Conservation (phyloP, 2,113 vertebrate species). For the Lamprologus speciosus region DNA sequence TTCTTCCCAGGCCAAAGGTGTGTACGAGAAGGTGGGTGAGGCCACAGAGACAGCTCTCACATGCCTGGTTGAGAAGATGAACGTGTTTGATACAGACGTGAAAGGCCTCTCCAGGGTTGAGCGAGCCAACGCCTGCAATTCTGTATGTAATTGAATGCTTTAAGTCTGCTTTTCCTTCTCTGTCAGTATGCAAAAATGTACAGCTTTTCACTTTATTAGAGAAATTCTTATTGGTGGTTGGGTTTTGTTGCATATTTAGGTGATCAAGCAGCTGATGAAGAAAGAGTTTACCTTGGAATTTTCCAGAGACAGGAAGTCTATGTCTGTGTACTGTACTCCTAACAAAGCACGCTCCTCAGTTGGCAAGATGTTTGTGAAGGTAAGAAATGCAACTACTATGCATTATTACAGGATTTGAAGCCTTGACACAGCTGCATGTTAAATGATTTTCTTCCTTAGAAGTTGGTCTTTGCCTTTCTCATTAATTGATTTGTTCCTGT, state of each 20-base stretch:
- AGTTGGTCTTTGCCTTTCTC: not conserved
- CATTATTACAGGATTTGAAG: not conserved
- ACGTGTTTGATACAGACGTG: slow-evolving; percentile 84
- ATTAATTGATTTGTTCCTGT: not conserved
- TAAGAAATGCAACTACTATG: slow-evolving; percentile 11
- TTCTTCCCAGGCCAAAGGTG: slow-evolving; percentile 75
- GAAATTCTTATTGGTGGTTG: not conserved
- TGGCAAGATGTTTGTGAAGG: slow-evolving; percentile 99
- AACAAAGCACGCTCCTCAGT: slow-evolving; percentile 88
- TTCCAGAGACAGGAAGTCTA: slow-evolving; percentile 93
- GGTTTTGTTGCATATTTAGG: slow-evolving; percentile 56
- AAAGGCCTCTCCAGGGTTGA: slow-evolving; percentile 81
- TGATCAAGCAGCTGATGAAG: slow-evolving; percentile 91
- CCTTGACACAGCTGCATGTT: not conserved
- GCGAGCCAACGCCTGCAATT: slow-evolving; percentile 84
- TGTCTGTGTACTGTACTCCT: slow-evolving; percentile 95
- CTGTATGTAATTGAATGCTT: slow-evolving; percentile 61
- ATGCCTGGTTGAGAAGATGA: slow-evolving; percentile 93
- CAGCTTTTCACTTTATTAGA: not conserved
- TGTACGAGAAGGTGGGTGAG: slow-evolving; percentile 90
- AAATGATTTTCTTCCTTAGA: not conserved
- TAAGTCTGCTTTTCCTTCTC: not conserved
- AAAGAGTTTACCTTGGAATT: slow-evolving; percentile 92
- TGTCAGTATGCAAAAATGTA: not conserved
- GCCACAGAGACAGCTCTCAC: slow-evolving; percentile 87